These are phyloP conservation scores for Montipora foliosa DNA, from an alignment of 64 coral and sea anemone species.

Conservation along the genomic window DNA sequence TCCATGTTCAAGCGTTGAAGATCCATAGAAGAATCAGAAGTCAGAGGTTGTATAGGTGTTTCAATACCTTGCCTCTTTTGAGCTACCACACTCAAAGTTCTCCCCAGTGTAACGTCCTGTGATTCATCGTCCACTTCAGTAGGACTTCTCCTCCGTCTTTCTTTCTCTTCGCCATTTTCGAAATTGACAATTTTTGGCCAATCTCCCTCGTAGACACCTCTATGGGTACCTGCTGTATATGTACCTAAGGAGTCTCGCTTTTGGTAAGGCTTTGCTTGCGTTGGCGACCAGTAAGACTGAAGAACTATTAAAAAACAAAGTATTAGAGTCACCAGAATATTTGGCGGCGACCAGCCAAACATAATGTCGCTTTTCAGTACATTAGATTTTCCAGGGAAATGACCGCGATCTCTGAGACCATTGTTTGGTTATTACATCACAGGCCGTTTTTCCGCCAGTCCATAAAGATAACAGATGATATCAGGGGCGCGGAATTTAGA, in stretches of 20 bases:
- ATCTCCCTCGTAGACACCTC: constrained; percentile 52
- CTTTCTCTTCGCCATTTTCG: constrained; percentile 46
- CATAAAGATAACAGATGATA: constrained; percentile 71
- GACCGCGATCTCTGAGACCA: constrained; percentile 71
- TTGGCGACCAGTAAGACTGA: constrained; percentile 20
- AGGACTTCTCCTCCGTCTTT: constrained; percentile 51
- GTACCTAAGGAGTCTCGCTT: constrained; percentile 63
- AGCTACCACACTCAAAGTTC: constrained; percentile 23
- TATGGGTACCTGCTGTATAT: constrained; percentile 40
- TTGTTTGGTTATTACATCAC: constrained; percentile 97
- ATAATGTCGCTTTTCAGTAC: constrained; percentile 90
- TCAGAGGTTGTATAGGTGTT: constrained; percentile 63
- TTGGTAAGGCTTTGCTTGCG: constrained; percentile 72
- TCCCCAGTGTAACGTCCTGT: background rate
- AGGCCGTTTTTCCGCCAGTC: constrained; percentile 59
- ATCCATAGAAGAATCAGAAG: constrained; percentile 33
- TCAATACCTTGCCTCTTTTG: constrained; percentile 62
- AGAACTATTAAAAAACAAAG: constrained; percentile 54
- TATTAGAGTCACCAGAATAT: constrained; percentile 63
- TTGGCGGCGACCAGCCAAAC: constrained; percentile 95
- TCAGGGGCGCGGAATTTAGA: constrained; percentile 83
- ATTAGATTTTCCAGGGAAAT: constrained; percentile 70
- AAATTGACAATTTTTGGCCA: constrained; percentile 42
- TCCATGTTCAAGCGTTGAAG: background rate
- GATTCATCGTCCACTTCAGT: constrained; percentile 51